Base-by-base conservation (phyloP, 2,888 invertebrate genomes). In the Dryocosmus kuriphilus region DNA sequence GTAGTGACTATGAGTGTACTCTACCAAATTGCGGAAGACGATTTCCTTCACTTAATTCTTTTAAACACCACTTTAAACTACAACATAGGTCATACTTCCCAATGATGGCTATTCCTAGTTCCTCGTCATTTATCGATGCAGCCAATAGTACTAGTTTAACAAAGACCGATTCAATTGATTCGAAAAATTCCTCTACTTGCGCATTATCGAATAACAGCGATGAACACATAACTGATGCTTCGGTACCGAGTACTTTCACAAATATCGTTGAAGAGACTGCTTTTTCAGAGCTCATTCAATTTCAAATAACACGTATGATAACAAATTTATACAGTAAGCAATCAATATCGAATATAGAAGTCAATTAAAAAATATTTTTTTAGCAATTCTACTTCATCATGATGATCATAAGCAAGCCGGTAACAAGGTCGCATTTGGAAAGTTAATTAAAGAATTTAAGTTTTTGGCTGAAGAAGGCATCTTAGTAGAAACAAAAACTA, bases 391-490 rank as follows among this genome's bases (percentile, higher is more conserved):
- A 22, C 65, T 41, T 38, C 24, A 65, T 24, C n/a, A 38, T 38
- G 5, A 0, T 38, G 65, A 65, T 8, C 24, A 65, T 4, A 16
- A 65, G 38, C n/a, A 38, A 38, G 65, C 16, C 16, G 65, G 65
- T 16, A 65, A 65, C 16, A 41, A 7, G 24, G 14, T 65, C 22
- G 38, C 24, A 1, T 65, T 41, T 14, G 35, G 41, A 22, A 65
- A 65, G 41, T 65, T 24, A 41, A 65, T 65, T 16, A 41, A 41
- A 38, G 41, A 65, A 38, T 65, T 65, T 11, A 65, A 65, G 14
- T 65, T 41, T 6, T 63, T 63, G 35, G 32, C 35, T 24, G 11
- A 38, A 6, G 22, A 22, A 16, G 24, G 38, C 4, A 65, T 65
- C 16, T 22, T 24, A 65, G 24, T 65, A 7, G 24, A 65, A 24